Conservation (phyloP, 1,140 invertebrate genomes). For the Brachionus rotundiformis region DNA sequence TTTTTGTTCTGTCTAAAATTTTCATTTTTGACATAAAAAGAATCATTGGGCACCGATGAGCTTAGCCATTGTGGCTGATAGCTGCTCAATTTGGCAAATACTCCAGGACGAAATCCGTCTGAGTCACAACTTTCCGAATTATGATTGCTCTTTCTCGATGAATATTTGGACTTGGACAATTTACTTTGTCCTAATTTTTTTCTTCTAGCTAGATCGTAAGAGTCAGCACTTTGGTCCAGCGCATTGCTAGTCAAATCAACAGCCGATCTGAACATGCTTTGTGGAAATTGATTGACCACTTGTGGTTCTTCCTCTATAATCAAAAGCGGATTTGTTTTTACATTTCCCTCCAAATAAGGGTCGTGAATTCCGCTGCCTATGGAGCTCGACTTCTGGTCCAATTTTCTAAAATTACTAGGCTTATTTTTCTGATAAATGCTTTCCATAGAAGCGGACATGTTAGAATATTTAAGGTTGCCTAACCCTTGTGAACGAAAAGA, state of each 20-base stretch:
- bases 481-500: neutral
- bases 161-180: neutral
- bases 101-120: neutral
- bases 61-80: conserved; percentile 33
- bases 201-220: neutral
- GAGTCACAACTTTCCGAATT: neutral
- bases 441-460: conserved; percentile 7
- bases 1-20: conserved; percentile 5
- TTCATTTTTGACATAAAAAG: neutral
- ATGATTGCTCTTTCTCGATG: conserved; percentile 7
- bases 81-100: conserved; percentile 4
- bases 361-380: neutral
- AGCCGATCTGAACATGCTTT: neutral
- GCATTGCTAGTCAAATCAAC: neutral
- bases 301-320: conserved; percentile 33
- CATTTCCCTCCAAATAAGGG: neutral
- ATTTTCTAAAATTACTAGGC: neutral
- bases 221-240: neutral
- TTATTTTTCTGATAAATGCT: conserved; percentile 21
- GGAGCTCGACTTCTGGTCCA: conserved; percentile 12
- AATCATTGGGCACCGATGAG: neutral
- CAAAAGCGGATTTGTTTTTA: conserved; percentile 20
- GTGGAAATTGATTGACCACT: neutral
- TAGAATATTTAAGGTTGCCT: neutral
- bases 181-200: neutral